These are phyloP conservation scores for Erethizon dorsatum DNA, from an alignment of 2,797 vertebrate genomes.

Conservation along the genomic window DNA sequence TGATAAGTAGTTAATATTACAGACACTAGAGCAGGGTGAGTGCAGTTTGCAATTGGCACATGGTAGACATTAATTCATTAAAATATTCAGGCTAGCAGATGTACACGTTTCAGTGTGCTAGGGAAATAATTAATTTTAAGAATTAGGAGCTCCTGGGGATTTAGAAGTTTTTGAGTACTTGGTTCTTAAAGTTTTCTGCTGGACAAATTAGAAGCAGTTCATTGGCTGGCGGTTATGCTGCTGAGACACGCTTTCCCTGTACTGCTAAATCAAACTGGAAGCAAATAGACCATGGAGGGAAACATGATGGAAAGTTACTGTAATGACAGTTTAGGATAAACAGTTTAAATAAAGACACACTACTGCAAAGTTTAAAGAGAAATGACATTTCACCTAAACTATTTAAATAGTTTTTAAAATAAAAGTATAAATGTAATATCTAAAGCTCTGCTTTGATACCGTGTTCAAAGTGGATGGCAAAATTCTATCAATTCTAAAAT, in stretches of 20 bases:
- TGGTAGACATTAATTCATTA: conserved; percentile 77
- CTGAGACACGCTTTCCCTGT: neutral
- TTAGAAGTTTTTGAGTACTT: conserved; percentile 18
- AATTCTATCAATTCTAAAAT: neutral
- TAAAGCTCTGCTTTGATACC: conserved; percentile 29
- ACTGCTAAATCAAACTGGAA: neutral
- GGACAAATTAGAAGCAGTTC: neutral
- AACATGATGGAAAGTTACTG: neutral
- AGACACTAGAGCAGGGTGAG: conserved; percentile 12
- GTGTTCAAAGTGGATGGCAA: neutral
- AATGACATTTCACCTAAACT: conserved; percentile 18
- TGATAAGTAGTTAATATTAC: conserved; percentile 61
- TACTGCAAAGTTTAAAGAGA: neutral
- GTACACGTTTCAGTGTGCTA: conserved; percentile 13
- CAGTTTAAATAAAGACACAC: neutral
- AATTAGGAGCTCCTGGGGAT: conserved; percentile 3
- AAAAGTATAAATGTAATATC: neutral
- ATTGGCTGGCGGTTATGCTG: neutral
- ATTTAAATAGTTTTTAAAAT: conserved; percentile 17
- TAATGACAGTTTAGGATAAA: neutral
- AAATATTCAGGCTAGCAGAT: conserved; percentile 72
- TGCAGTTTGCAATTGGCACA: conserved; percentile 63
- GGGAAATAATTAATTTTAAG: conserved; percentile 70
- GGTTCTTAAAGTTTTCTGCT: neutral
- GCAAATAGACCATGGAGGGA: neutral